Evolutionary conservation across 2,888 invertebrate species (phyloP).

Genomic region (Mechanitis mazaeus): DNA sequence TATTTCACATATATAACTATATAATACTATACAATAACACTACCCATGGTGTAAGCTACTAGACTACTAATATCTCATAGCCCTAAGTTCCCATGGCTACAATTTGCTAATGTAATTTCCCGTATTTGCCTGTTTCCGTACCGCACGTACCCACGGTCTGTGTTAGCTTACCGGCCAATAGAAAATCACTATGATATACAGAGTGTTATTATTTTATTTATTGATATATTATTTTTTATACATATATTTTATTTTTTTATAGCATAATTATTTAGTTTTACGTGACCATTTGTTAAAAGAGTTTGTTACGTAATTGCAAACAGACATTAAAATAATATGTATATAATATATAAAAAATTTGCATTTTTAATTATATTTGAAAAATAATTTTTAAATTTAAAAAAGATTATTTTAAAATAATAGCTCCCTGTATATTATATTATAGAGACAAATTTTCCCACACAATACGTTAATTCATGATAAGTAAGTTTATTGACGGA

Average conservation of each 20-base stretch:
- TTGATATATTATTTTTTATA: not conserved
- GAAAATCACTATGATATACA: conserved; percentile 37
- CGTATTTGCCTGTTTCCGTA: conserved; percentile 28
- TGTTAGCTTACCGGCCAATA: conserved; percentile 38
- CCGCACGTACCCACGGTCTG: conserved; percentile 38
- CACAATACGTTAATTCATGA: conserved; percentile 38
- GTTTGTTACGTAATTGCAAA: no score
- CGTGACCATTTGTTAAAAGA: not conserved
- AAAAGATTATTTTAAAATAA: no score
- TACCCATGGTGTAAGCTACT: not conserved
- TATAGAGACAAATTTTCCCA: conserved; percentile 46
- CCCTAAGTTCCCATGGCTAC: conserved; percentile 26
- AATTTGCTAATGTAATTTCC: conserved; percentile 56
- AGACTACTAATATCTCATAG: not conserved
- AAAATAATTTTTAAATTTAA: no score
- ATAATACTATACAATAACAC: no score
- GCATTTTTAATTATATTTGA: no score
- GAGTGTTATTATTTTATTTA: conserved; percentile 23
- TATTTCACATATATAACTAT: no score
- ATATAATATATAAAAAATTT: no score
- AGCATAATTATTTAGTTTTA: not conserved
- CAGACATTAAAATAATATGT: no score
- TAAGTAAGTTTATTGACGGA: conserved; percentile 38
- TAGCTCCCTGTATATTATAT: conserved; percentile 28
- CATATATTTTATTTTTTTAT: not conserved